Percentiles rank a stretch among this genome's conserved stretches.
phyloP scores from a whole-genome alignment of 1,140 invertebrate species.

The Scaptodrosophila lebanonensis region DNA sequence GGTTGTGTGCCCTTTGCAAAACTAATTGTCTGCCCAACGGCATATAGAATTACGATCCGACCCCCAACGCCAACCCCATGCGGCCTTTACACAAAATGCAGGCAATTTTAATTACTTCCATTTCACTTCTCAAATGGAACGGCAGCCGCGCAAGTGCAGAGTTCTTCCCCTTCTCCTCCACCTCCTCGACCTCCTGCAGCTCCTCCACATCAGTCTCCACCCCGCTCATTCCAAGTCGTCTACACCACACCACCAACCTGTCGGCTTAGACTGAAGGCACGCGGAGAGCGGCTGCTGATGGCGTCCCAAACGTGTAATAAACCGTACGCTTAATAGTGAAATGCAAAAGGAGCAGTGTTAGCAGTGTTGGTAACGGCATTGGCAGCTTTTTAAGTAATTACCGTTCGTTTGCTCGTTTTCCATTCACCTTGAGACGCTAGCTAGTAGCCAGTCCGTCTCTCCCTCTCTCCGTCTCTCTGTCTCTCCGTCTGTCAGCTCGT shows the following conservation, averaged over 20 bases:
- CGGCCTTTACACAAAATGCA: constrained; percentile 39
- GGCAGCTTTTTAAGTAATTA: constrained; percentile 68
- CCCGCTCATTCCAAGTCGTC: not conserved
- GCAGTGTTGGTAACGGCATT: not conserved
- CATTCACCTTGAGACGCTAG: constrained; percentile 66
- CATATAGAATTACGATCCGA: no score
- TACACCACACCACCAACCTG: not conserved
- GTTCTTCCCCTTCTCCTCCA: not conserved
- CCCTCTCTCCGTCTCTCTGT: no score
- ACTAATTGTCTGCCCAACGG: no score
- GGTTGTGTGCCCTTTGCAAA: no score
- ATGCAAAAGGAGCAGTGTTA: constrained; percentile 38
- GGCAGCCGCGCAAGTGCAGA: constrained; percentile 64
- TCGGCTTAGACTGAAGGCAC: no score
- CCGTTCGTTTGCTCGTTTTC: constrained; percentile 39
- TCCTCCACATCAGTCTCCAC: not conserved
- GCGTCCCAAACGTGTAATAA: constrained; percentile 61
- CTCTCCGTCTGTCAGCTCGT: no score
- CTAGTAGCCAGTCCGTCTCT: no score
- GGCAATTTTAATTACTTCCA: constrained; percentile 72
- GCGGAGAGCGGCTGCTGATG: no score
- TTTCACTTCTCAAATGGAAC: constrained; percentile 63
- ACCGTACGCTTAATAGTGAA: constrained; percentile 31
- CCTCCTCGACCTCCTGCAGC: not conserved
- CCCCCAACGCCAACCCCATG: no score